Evolutionary conservation across 2,888 invertebrate genomes (phyloP), one percentile per base, ranked within the genome.

Genomic region (Melieria crassipennis): DNA sequence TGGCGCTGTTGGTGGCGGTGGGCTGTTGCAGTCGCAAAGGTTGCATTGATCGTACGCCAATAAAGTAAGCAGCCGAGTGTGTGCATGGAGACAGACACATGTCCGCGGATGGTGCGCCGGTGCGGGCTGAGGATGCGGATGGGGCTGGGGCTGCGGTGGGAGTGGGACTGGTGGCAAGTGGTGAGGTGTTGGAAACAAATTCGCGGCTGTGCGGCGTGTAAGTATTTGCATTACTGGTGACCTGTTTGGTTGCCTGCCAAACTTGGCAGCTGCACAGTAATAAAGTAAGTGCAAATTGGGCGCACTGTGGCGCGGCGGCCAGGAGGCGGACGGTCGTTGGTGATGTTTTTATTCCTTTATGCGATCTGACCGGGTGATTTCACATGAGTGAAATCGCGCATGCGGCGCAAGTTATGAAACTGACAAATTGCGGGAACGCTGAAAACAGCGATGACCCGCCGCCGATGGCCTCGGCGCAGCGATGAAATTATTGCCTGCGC

Each of bases 371-470:
- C 70, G 16, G 61, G 58, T 30, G 30, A 30, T 30, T 30, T 30
- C 30, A 74, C 71, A 65, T 64, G 73, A 65, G 70, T 70, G 70
- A 65, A 72, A 61, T 61, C 72, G 70, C 73, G 65, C 80, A 79
- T 79, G 80, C 78, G 76, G 79, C 75, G 78, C 74, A 76, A 80
- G 79, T 81, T 83, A 80, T 81, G 80, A 80, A 82, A 82, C 79
- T 79, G 83, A 83, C 84, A 84, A 84, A 84, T 84, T 79, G 79
- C 80, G 70, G 69, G 73, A 30, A 2, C 30, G 30, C 30, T 30
- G 66, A 71, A 73, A 73, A 68, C 71, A 63, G 55, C 64, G 79
- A 78, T 81, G 79, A 80, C 80, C 79, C 72, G 65, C 64, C 61
- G 73, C 48, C 70, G 77, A 78, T 78, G 76, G 71, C 71, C 73